These are phyloP conservation scores for Polyploca ridens DNA, from an alignment of 2,888 invertebrate species.

Conservation along the genomic window DNA sequence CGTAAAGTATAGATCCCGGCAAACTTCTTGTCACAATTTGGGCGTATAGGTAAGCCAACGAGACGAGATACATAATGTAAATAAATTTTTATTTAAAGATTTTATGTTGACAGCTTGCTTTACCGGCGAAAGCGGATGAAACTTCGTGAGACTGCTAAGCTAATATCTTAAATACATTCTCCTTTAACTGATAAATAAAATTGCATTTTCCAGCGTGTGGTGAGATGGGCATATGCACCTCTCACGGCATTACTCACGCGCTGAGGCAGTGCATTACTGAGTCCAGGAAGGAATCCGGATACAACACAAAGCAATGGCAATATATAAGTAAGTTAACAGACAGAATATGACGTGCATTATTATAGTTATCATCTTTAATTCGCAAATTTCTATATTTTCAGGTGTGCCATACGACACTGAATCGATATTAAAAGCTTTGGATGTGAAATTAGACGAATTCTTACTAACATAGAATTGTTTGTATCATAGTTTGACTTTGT, in stretches of 20 bases:
- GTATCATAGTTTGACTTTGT: conserved; percentile 20
- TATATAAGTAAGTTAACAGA: conserved; percentile 55
- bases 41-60: no score
- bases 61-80: no score
- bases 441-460: conserved; percentile 59
- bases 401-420: conserved; percentile 65
- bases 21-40: no score
- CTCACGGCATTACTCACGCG: conserved; percentile 63
- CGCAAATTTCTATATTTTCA: conserved; percentile 37
- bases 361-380: no score
- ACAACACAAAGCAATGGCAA: conserved; percentile 59
- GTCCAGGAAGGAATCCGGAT: conserved; percentile 68
- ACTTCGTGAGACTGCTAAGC: no score
- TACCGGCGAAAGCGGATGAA: no score
- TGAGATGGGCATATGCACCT: conserved; percentile 71
- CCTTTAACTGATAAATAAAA: not conserved
- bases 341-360: no score
- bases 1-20: no score
- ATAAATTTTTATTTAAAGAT: no score
- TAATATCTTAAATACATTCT: not conserved
- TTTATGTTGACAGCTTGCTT: no score
- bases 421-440: conserved; percentile 62
- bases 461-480: conserved; percentile 14
- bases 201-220: conserved; percentile 64
- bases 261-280: conserved; percentile 65